Evolutionary conservation across 2,113 vertebrate species (phyloP).

Genomic region (Indicator maculatus): DNA sequence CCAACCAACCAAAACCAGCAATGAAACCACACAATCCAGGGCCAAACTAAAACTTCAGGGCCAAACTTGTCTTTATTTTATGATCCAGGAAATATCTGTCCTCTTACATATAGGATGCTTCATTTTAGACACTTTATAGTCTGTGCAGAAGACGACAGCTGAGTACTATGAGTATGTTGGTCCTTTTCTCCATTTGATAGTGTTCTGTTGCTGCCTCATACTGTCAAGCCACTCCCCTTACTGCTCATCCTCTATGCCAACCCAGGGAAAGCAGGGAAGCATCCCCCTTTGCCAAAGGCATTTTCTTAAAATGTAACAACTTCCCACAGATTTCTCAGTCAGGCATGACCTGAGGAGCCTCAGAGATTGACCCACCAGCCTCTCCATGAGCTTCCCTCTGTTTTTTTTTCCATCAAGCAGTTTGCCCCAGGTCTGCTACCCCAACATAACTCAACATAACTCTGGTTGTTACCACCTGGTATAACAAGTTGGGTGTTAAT

Average conservation of each 20-base stretch:
- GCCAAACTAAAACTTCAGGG: too few species aligned
- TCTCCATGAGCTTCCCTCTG: neutral
- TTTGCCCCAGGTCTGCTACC: neutral
- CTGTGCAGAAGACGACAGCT: neutral
- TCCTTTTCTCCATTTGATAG: neutral
- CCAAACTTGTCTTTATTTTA: neutral
- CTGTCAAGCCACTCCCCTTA: fast-evolving
- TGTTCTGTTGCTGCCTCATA: fast-evolving
- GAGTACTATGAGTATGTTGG: neutral
- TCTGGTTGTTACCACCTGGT: neutral
- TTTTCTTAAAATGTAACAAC: neutral
- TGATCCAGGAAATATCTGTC: neutral
- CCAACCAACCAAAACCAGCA: too few species aligned
- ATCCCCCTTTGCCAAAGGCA: neutral
- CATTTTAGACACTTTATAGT: neutral
- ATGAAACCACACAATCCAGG: too few species aligned
- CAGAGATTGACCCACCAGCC: neutral
- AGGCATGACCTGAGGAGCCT: neutral
- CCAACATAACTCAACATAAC: neutral
- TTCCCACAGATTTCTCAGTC: neutral
- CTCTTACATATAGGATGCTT: neutral
- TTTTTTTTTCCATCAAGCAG: neutral
- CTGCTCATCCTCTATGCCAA: fast-evolving
- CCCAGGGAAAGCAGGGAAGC: neutral
- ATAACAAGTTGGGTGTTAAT: neutral